Evolutionary conservation across 2,888 invertebrate genomes (phyloP).

Genomic region (Drosophila helvetica): DNA sequence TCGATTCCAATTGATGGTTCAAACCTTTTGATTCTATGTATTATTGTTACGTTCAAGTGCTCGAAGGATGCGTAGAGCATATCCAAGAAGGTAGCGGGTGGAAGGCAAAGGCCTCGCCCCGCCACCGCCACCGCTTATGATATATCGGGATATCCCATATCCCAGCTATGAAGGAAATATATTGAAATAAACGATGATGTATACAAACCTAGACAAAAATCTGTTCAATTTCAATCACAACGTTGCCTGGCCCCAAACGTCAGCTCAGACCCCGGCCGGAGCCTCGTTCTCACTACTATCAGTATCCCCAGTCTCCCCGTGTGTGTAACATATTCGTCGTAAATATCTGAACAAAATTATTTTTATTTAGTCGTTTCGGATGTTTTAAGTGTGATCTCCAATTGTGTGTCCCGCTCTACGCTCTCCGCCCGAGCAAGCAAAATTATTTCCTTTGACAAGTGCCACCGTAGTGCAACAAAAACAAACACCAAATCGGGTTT

Average conservation of each 20-base stretch:
- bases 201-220: neutral
- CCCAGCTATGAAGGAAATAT: slow-evolving; percentile 23
- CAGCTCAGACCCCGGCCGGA: neutral
- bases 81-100: neutral
- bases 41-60: slow-evolving; percentile 21
- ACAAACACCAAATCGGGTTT: neutral
- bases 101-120: slow-evolving; percentile 5
- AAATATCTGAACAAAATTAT: slow-evolving; percentile 64
- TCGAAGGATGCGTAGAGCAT: slow-evolving; percentile 5
- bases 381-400: slow-evolving; percentile 54
- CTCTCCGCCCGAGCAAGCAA: slow-evolving; percentile 53
- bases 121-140: slow-evolving; percentile 2
- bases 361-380: slow-evolving; percentile 59
- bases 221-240: neutral
- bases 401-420: slow-evolving; percentile 18
- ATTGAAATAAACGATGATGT: slow-evolving; percentile 34
- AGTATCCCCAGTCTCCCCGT: slow-evolving; percentile 4
- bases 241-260: slow-evolving; percentile 11
- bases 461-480: slow-evolving; percentile 9
- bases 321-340: slow-evolving; percentile 57
- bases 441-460: slow-evolving; percentile 65
- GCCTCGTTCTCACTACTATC: slow-evolving; percentile 5
- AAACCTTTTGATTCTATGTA: slow-evolving; percentile 38
- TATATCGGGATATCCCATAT: slow-evolving; percentile 29
- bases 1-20: slow-evolving; percentile 64